Conservation (phyloP, 2,888 invertebrate species). For the Diaphora mendica region DNA sequence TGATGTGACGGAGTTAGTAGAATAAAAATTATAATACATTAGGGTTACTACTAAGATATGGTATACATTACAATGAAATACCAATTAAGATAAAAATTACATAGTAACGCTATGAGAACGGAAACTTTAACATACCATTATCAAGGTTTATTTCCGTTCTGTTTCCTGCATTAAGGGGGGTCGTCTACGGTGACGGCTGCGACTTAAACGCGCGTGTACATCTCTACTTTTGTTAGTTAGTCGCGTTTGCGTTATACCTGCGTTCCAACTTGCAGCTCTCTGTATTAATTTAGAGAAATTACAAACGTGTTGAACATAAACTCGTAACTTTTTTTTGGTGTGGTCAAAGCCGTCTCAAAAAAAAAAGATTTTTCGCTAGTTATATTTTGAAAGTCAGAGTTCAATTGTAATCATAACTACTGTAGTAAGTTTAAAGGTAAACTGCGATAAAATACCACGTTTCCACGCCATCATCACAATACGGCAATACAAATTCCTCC, state of each 20-base stretch:
- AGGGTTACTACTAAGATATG: neutral
- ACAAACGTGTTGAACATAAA: neutral
- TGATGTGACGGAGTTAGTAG: neutral
- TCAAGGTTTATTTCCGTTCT: constrained; percentile 2
- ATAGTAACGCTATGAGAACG: neutral
- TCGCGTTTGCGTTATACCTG: neutral
- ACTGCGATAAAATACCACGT: neutral
- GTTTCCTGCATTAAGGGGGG: neutral
- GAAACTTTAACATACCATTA: constrained; percentile 3
- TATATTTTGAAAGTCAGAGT: too few species aligned
- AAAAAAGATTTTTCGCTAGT: too few species aligned
- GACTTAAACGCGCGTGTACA: neutral
- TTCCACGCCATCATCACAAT: neutral
- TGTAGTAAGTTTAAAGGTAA: too few species aligned
- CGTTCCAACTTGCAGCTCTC: neutral
- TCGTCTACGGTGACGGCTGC: neutral
- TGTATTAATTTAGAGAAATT: neutral
- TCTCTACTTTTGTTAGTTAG: neutral
- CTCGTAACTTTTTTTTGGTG: neutral
- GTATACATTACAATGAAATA: constrained; percentile 1
- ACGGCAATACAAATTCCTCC: too few species aligned
- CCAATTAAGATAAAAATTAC: constrained; percentile 1
- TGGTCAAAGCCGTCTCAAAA: too few species aligned
- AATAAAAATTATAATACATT: neutral
- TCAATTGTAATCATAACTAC: too few species aligned